Evolutionary conservation across 2,113 vertebrate species (phyloP), one percentile per base, ranked within the genome.

Genomic region (Campylomormyrus numenius): DNA sequence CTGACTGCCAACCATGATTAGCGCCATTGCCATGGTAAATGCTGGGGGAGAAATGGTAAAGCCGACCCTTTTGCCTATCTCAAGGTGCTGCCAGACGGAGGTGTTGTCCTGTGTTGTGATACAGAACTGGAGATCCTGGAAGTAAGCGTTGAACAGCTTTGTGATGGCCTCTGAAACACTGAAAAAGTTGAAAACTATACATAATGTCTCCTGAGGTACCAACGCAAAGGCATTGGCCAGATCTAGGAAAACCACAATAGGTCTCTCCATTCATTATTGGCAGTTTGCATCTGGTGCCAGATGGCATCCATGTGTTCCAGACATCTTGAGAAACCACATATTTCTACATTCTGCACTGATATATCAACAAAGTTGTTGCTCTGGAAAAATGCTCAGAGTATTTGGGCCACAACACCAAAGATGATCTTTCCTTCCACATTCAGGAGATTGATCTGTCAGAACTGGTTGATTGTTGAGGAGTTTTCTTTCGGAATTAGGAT

Each of bases 1-100:
- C 89, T 89, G n/a, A 91, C 56, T 13, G 58, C 88, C 90, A 31
- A 89, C 74, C 58, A 31, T 89, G 15, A 89, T 91, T 2, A 90
- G 70, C 17, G 53, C 89, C 56, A 58, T 24, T 58, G 56, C 5
- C 89, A 87, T 90, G 49, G 48, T 90, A 39, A 89, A 90, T 17
- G 56, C 87, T 49, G 90, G 80, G 3, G 66, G 80, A 46, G 88
- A 90, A 62, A 90, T 87, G n/a, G 53, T 74, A 42, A 21, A 83
- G 84, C 49, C 46, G 45, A 58, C 83, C 84, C 5, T 8, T 8
- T 89, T 85, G 21, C 50, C 50, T 84, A 52, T 52, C 31, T 80
- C 90, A 13, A 90, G 19, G 21, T 31, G 6, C 46, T 90, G 86
- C 42, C 42, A 90, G 35, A 27, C 4, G n/a, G 74, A 84, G 13